Base-by-base conservation (phyloP, 2,888 invertebrate species). In the Graphium colonna region DNA sequence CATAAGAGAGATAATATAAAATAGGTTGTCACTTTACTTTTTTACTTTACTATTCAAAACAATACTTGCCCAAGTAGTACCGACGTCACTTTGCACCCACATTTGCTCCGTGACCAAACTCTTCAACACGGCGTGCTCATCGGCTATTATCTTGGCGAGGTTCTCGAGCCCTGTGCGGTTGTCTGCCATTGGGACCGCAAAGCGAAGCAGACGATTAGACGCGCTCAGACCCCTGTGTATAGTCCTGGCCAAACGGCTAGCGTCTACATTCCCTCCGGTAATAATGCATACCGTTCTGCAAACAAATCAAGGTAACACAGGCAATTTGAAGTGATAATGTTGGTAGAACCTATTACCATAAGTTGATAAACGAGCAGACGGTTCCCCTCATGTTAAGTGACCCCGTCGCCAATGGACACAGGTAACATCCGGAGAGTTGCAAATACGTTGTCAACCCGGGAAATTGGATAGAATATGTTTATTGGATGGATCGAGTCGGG, bases 201-300 rank as follows among this genome's bases (percentile, higher is more conserved):
- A 94, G 64, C 95, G 90, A 71, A 93, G 72, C 72, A 94, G 78
- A 3, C 94, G 81, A 0, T 95, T 95, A 67, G 94, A 94, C 0
- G 93, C 95, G 7, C 95, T 95, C 47, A 96, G 79, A 1, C 96
- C 96, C 55, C 95, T 89, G 68, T 96, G 96, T 61, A 96, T 90
- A 56, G 94, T 94, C 43, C 95, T 90, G 0, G 95, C 93, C 46
- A 96, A 80, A 0, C 95, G 93, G 0, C 95, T 94, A 0, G 94
- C 94, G 72, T 96, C 96, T 38, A 96, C 94, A 81, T 95, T 96
- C 43, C 96, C 96, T 5, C 94, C 93, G 74, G 94, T 95, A 45
- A 96, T 78, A n/a, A 94, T 90, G 60, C 95, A 90, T 7, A 95
- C 95, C 21, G 94, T 93, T 58, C 95, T 95, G 62, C 38, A 80